Base-by-base conservation (phyloP, 2,888 invertebrate species). In the Ligdia adustata region DNA sequence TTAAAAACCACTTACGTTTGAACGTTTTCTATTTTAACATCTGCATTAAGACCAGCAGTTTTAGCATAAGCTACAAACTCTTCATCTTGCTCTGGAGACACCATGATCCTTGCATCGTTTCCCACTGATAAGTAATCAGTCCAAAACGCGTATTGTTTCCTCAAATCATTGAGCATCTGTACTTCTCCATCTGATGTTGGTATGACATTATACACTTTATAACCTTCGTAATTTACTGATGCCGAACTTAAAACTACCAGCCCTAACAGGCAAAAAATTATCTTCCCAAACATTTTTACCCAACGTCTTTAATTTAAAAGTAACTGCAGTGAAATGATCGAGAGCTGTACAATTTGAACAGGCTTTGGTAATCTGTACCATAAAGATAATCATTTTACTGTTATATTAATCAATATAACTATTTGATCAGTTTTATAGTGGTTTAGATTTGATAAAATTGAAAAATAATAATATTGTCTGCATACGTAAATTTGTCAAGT, bases 131-230 rank as follows among this genome's bases (percentile, higher is more conserved):
- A 50, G n/a, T 64, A 74, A 55, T 63, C 72, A 57, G 63, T 75
- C 84, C 80, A 72, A 66, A 75, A 82, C 77, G 73, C 71, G 66
- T 59, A 47, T 58, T 55, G 68, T 71, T 64, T 83, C 81, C 79
- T 82, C 48, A 92, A 63, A 9, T 83, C 66, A 43, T 75, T 80
- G n/a, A 92, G 65, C 13, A 82, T 73, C 24, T 82, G 72, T 35
- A 92, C 65, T 43, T 93, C 90, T 0, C 67, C 69, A 0, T 74
- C 66, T 2, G 76, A 80, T 12, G 63, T 66, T 1, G 93, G 91
- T 1, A 74, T 71, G 3, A 92, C 74, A 53, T 91, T 81, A 54
- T 90, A 92, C 7, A 93, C 91, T 62, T 91, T 91, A 63, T 92
- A 93, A 45, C 91, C 88, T 44, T 92, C 85, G 60, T 90, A 93